A percentile compares a stretch with the other conserved stretches of the same genome.
phyloP scores from a whole-genome alignment of 2,888 invertebrate species.

The Lasioglossum marginatum region DNA sequence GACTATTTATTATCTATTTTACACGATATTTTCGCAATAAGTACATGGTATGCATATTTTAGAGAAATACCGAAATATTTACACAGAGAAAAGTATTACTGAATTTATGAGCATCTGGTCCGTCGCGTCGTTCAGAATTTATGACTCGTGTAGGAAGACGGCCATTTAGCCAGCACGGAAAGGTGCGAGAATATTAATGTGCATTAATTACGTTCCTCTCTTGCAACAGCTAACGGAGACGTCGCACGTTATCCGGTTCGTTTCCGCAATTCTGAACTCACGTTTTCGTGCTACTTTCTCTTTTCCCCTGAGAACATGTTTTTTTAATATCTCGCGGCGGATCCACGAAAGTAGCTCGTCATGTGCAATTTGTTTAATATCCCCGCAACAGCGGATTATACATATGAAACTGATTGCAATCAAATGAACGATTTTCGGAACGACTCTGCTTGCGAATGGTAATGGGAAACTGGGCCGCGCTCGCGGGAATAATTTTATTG shows the following conservation, averaged over 20 bases:
- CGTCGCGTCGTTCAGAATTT: conserved; percentile 32
- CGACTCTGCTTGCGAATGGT: conserved; percentile 9
- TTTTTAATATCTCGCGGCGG: conserved; percentile 3
- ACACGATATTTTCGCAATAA: neutral
- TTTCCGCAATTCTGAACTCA: conserved; percentile 32
- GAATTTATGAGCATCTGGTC: conserved; percentile 22
- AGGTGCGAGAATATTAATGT: conserved; percentile 46
- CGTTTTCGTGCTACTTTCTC: neutral
- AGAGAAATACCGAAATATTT: neutral
- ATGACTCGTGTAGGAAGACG: conserved; percentile 18
- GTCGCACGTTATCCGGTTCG: conserved; percentile 45
- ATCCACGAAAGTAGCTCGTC: neutral
- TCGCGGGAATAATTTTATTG: conserved; percentile 36
- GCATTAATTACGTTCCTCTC: conserved; percentile 59
- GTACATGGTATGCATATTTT: neutral
- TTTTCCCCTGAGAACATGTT: neutral
- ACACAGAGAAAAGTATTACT: neutral
- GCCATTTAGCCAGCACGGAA: conserved; percentile 12
- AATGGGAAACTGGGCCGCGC: conserved; percentile 22
- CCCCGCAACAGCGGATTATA: conserved; percentile 5
- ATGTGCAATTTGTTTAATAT: conserved; percentile 22
- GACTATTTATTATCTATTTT: neutral
- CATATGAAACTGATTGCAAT: conserved; percentile 45
- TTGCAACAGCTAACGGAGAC: conserved; percentile 50
- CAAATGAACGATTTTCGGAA: conserved; percentile 37